Base-by-base conservation (phyloP, 1,140 invertebrate species). In the Octopus sinensis region DNA sequence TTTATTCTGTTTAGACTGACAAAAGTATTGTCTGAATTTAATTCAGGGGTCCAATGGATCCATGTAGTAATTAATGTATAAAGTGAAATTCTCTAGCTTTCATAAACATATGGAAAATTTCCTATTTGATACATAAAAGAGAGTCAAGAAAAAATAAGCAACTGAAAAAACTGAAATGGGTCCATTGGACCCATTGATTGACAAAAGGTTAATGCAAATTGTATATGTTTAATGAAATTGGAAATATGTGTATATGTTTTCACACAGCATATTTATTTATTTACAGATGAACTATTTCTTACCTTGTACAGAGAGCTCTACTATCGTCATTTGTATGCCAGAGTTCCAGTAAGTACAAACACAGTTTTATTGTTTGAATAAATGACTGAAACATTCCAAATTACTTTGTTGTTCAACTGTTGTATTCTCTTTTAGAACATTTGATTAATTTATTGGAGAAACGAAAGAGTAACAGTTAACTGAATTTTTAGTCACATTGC, bases 301-400 rank as follows among this genome's bases (percentile, higher is more conserved):
- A 97, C 97, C 78, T 91, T 99, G 6, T 99, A 99, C 92, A 98
- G 97, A 90, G 98, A 99, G 90, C 92, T 99, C 10, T 99, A 98
- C 89, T 99, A 95, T 90, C 94, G 98, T 78, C 98, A 99, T 90
- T 96, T 99, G 81, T 99, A 99, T 90, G 97, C 97, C 51, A 87
- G 91, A 84, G 91, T 92, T 83, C 84, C 86, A 76, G 90, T 91
- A 88, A 84, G 85, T 78, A 13, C 30, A 76, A 4, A 76, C n/a
- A 6, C 13, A n/a, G 23, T 12, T n/a, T 68, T 68, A 13, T n/a
- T 68, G n/a, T 68, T n/a, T 68, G 12, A 13, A 68, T 68, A 68
- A 43, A 43, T 43, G 30, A 43, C 30, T 43, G 30, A 43, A 43
- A 43, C 30, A 43, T 43, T 43, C 30, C 30, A 43, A 43, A 43